phyloP scores from a whole-genome alignment of 2,797 vertebrate genomes.

The Acridotheres tristis region DNA sequence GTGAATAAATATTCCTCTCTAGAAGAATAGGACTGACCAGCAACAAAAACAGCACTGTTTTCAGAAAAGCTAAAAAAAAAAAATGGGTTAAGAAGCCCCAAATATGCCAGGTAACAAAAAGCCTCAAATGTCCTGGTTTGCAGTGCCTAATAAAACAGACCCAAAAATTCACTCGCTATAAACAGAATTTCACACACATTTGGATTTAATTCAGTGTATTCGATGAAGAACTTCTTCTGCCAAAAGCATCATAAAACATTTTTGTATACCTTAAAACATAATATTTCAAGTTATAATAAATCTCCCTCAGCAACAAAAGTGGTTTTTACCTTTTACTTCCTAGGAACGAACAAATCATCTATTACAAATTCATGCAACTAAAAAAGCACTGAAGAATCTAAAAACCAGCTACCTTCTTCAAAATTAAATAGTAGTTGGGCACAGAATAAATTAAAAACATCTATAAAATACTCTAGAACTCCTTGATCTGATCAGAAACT shows the following conservation, averaged over 20 bases:
- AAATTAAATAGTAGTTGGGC: neutral
- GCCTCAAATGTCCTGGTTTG: neutral
- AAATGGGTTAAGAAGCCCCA: neutral
- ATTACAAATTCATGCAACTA: neutral
- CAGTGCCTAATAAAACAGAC: neutral
- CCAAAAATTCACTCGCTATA: neutral
- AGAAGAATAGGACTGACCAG: neutral
- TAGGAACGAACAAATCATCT: neutral
- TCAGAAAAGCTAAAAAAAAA: neutral
- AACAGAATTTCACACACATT: neutral
- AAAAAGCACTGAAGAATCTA: neutral
- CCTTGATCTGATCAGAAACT: neutral
- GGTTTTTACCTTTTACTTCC: neutral
- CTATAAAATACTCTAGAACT: neutral
- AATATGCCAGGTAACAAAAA: neutral
- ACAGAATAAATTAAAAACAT: neutral
- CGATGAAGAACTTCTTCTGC: neutral
- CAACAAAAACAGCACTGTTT: neutral
- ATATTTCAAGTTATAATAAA: neutral
- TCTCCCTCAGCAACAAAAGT: neutral
- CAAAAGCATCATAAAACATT: neutral
- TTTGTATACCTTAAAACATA: neutral
- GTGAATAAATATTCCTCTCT: neutral
- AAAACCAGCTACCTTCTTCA: neutral
- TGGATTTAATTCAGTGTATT: neutral